Conservation (phyloP, 2,113 vertebrate species). For the Prunella fulvescens region DNA sequence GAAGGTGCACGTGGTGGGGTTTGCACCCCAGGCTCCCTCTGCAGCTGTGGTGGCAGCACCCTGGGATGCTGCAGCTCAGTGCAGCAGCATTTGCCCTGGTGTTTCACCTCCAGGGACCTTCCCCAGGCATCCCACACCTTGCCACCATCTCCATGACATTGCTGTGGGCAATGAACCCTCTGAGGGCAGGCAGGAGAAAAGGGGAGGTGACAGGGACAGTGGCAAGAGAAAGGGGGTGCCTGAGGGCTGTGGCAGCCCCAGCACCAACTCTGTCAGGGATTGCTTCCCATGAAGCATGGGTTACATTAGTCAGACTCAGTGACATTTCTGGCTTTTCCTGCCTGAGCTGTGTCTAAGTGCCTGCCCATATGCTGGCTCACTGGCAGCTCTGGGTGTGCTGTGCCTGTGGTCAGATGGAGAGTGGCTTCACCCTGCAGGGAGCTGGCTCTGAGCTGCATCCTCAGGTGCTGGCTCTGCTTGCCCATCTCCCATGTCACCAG, state of each 20-base stretch:
- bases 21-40: not conserved
- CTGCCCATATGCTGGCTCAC: not conserved
- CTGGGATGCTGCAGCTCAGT: not conserved
- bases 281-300: not conserved
- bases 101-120: not conserved
- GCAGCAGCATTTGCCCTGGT: not conserved
- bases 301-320: not conserved
- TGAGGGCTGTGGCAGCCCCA: not conserved
- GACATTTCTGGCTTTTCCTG: not conserved
- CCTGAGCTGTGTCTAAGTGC: not conserved
- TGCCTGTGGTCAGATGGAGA: not conserved
- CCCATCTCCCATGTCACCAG: not conserved
- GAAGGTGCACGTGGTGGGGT: not conserved
- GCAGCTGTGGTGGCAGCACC: not conserved
- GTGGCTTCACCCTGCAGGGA: not conserved
- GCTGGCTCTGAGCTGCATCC: conserved; percentile 1
- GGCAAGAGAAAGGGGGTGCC: not conserved
- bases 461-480: not conserved
- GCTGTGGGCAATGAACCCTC: not conserved
- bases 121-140: not conserved
- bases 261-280: not conserved
- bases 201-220: not conserved
- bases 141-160: not conserved
- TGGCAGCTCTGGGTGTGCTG: not conserved
- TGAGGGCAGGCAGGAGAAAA: not conserved